A percentile compares a stretch with the other conserved stretches of the same genome.
Evolutionary conservation across 1,140 invertebrate species (phyloP).

Genomic region (Drosophila lacteicornis): DNA sequence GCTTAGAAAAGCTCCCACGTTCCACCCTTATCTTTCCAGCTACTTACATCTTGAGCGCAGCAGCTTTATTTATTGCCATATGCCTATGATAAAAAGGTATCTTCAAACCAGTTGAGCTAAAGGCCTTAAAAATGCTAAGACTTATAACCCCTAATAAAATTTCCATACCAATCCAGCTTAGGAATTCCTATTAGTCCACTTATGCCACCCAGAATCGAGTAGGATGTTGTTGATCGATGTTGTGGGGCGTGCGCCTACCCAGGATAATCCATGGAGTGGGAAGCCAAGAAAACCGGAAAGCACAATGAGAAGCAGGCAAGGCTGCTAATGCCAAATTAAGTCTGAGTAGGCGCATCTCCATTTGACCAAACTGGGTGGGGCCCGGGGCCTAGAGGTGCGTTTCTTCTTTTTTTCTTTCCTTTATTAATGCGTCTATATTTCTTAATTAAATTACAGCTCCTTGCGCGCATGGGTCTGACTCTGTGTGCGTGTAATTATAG

Average conservation of each 20-base stretch:
- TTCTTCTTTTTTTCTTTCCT: constrained; percentile 17
- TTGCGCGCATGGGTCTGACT: constrained; percentile 8
- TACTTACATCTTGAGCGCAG: neutral
- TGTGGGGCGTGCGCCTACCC: constrained; percentile 10
- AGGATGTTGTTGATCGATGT: constrained; percentile 23
- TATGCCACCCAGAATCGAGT: constrained; percentile 30
- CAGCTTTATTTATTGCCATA: constrained; percentile 7
- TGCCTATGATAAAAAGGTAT: neutral
- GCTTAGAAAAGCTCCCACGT: constrained; percentile 29
- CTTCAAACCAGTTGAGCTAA: neutral
- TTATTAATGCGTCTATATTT: constrained; percentile 76
- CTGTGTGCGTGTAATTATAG: constrained; percentile 62
- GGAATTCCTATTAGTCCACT: neutral
- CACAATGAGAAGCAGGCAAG: neutral
- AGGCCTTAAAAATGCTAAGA: constrained; percentile 4
- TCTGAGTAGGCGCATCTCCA: constrained; percentile 32
- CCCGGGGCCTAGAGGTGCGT: constrained; percentile 16
- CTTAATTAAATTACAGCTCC: constrained; percentile 79
- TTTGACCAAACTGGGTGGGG: constrained; percentile 44
- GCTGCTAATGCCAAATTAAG: constrained; percentile 22
- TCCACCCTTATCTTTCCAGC: constrained; percentile 15
- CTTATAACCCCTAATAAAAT: neutral
- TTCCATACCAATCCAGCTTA: neutral
- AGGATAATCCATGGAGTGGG: neutral
- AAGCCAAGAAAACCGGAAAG: constrained; percentile 13